These are phyloP conservation scores for Orthonychiurus folsomi DNA, from an alignment of 2,888 invertebrate genomes.

Conservation along the genomic window DNA sequence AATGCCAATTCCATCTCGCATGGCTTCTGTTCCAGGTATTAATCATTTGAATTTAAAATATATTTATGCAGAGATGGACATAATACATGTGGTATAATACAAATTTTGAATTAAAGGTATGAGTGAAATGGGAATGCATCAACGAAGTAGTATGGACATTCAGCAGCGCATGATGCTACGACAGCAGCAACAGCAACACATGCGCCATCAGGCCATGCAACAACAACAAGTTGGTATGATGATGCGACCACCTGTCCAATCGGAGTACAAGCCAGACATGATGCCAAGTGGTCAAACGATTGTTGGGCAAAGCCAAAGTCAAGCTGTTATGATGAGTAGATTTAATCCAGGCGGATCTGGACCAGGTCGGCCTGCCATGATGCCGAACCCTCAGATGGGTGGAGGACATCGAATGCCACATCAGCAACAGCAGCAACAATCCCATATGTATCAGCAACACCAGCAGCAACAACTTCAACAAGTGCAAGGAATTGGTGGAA, in stretches of 20 bases:
- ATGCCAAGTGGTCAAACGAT: conserved; percentile 13
- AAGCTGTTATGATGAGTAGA: conserved; percentile 15
- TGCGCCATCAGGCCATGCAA: conserved; percentile 14
- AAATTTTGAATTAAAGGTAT: conserved; percentile 5
- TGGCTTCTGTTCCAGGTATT: conserved; percentile 14
- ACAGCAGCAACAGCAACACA: conserved; percentile 18
- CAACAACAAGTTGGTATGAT: conserved; percentile 19
- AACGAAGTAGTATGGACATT: conserved; percentile 2
- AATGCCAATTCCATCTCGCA: conserved; percentile 13
- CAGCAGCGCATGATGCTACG: conserved; percentile 23
- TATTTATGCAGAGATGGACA: too few relatives aligned
- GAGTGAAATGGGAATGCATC: conserved; percentile 5
- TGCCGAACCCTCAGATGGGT: conserved; percentile 12
- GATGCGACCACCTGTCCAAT: conserved; percentile 26
- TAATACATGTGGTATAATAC: too few relatives aligned
- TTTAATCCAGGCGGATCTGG: conserved; percentile 18
- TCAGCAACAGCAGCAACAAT: conserved; percentile 23
- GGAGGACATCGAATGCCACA: conserved; percentile 19
- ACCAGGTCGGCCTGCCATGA: conserved; percentile 22
- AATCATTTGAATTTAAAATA: too few relatives aligned
- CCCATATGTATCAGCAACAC: conserved; percentile 9
- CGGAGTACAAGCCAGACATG: conserved; percentile 20
- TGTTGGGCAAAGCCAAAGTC: conserved; percentile 1
- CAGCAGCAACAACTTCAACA: conserved; percentile 7
- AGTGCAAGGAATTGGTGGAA: conserved; percentile 8